Conservation (phyloP, 1,140 invertebrate species). For the Drosophila ananassae region DNA sequence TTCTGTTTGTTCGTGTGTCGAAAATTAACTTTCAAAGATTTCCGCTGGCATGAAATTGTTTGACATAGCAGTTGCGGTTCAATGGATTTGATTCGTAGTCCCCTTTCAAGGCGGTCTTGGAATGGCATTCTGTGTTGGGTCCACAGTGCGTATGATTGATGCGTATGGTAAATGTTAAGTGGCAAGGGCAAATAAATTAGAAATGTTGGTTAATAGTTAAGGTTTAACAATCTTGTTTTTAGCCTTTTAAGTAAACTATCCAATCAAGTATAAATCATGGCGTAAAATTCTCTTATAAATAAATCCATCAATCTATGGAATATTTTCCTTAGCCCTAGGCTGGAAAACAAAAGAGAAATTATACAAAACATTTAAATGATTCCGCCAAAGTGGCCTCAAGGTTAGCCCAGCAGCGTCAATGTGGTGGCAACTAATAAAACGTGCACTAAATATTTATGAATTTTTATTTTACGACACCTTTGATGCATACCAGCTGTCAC, state of each 20-base stretch:
- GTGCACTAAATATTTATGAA: slow-evolving; percentile 79
- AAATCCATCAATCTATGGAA: not conserved
- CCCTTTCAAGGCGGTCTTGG: not conserved
- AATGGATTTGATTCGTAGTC: slow-evolving; percentile 39
- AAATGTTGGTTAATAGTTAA: no score
- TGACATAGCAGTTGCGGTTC: slow-evolving; percentile 76
- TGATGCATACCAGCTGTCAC: slow-evolving; percentile 45
- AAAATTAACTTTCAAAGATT: slow-evolving; percentile 81
- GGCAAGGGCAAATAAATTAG: not conserved
- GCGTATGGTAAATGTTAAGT: slow-evolving; percentile 24
- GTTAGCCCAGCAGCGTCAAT: slow-evolving; percentile 39
- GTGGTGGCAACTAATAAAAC: slow-evolving; percentile 67
- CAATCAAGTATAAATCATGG: not conserved
- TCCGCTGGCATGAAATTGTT: slow-evolving; percentile 66
- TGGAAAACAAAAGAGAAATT: not conserved
- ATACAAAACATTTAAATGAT: slow-evolving; percentile 9
- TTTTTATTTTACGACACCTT: slow-evolving; percentile 78
- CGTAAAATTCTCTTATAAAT: not conserved
- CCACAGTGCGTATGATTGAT: slow-evolving; percentile 69
- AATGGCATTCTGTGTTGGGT: slow-evolving; percentile 10
- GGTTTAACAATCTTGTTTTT: no score
- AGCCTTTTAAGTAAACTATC: no score
- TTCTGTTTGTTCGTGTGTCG: slow-evolving; percentile 58
- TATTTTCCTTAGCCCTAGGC: not conserved
- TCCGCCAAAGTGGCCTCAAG: slow-evolving; percentile 25